Conservation (phyloP, 92 coral and sea anemone genomes). For the Palythoa heliodiscus region DNA sequence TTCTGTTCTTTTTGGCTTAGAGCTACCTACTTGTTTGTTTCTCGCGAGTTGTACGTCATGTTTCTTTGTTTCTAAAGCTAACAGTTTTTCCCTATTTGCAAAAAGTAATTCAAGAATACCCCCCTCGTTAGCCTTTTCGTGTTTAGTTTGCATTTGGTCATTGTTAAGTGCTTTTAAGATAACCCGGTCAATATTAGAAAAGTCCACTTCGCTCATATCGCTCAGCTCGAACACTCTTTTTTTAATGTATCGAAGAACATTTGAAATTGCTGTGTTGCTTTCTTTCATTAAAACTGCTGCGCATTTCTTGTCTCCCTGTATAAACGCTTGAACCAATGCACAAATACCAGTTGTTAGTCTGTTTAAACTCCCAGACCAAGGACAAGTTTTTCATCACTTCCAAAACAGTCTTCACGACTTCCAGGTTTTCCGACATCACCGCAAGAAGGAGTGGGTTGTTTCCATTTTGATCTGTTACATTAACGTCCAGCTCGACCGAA, state of each 20-base stretch:
- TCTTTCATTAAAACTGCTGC: conserved; percentile 66
- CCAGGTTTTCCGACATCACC: conserved; percentile 71
- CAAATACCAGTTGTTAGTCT: conserved; percentile 85
- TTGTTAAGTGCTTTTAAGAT: conserved; percentile 5
- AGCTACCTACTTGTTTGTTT: not conserved
- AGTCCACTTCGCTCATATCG: not conserved
- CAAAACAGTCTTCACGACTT: conserved; percentile 57
- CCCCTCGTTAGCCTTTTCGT: conserved; percentile 49
- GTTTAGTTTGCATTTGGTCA: conserved; percentile 17
- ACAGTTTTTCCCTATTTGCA: conserved; percentile 58
- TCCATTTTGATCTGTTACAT: conserved; percentile 65
- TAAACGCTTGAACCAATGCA: conserved; percentile 74
- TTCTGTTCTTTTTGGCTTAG: not conserved
- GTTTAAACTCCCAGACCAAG: conserved; percentile 48
- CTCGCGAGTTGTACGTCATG: not conserved
- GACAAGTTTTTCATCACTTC: conserved; percentile 43
- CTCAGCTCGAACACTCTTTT: conserved; percentile 24
- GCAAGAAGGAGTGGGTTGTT: conserved; percentile 69
- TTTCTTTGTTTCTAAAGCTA: conserved; percentile 26
- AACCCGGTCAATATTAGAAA: conserved; percentile 19
- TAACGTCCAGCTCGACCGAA: conserved; percentile 56
- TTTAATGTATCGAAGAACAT: conserved; percentile 63
- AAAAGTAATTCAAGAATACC: conserved; percentile 71
- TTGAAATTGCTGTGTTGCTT: conserved; percentile 63
- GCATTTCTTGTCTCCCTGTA: conserved; percentile 69